A percentile compares a stretch with the other conserved stretches of the same genome.
phyloP scores from a whole-genome alignment of 1,140 invertebrate species.

The Lordiphosa stackelbergi region DNA sequence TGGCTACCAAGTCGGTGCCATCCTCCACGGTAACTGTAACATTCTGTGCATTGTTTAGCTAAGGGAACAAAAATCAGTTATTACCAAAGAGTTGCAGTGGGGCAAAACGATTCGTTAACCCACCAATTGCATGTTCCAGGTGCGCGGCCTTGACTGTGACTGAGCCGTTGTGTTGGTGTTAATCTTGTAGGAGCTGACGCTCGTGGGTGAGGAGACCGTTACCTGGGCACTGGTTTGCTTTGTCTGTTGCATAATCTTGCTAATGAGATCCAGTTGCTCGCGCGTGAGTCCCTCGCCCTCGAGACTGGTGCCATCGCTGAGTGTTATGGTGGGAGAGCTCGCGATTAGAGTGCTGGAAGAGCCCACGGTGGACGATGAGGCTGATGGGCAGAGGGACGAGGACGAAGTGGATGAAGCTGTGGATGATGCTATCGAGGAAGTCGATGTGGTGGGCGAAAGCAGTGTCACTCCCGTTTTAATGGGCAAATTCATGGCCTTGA shows the following conservation, averaged over 20 bases:
- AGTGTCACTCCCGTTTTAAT: conserved; percentile 68
- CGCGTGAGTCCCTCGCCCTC: conserved; percentile 83
- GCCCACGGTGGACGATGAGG: conserved; percentile 14
- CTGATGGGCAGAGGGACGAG: conserved; percentile 21
- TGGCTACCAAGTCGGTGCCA: conserved; percentile 53
- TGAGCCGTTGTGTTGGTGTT: conserved; percentile 49
- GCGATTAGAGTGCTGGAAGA: conserved; percentile 25
- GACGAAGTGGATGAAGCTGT: conserved; percentile 43
- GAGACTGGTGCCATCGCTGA: conserved; percentile 78
- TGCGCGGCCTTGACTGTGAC: conserved; percentile 64
- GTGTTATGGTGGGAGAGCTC: conserved; percentile 67
- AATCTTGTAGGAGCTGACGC: conserved; percentile 77
- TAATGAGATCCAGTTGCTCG: conserved; percentile 86
- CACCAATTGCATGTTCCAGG: conserved; percentile 78
- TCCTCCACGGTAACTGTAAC: conserved; percentile 71
- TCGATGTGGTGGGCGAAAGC: conserved; percentile 67
- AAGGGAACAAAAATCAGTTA: not conserved
- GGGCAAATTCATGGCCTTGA: conserved; percentile 71
- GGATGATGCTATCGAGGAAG: conserved; percentile 55
- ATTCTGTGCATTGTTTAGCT: conserved; percentile 69
- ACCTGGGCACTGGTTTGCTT: conserved; percentile 78
- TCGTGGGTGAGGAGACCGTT: conserved; percentile 75
- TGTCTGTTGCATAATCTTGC: conserved; percentile 88
- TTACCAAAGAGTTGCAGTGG: conserved; percentile 11
- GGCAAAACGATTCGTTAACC: not conserved